Conservation (phyloP, 1,140 invertebrate species). For the Drosophila lacertosa region DNA sequence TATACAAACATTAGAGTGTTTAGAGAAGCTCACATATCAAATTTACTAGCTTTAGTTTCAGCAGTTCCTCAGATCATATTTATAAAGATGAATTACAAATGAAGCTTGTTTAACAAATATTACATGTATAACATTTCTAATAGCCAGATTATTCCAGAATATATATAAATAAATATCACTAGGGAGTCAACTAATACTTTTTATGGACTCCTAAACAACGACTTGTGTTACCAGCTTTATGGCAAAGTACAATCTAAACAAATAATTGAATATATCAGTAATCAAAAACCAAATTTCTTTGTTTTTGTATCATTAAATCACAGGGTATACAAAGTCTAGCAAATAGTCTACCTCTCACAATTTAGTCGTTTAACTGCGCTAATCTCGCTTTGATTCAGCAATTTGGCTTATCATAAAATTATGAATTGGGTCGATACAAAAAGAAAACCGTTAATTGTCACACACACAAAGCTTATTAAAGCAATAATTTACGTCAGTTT, state of each 20-base stretch:
- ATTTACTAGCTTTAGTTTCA: background rate
- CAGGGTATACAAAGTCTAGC: background rate
- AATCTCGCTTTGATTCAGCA: constrained; percentile 4
- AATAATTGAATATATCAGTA: too few relatives aligned
- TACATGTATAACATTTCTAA: too few relatives aligned
- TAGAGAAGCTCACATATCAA: background rate
- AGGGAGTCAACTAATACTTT: too few relatives aligned
- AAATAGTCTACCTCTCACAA: background rate
- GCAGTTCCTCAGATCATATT: background rate
- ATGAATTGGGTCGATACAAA: background rate
- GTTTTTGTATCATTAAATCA: too few relatives aligned
- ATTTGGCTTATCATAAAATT: constrained; percentile 7
- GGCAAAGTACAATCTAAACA: too few relatives aligned
- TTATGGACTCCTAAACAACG: too few relatives aligned
- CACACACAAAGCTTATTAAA: background rate
- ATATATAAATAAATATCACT: too few relatives aligned
- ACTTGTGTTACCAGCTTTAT: too few relatives aligned
- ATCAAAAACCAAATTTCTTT: too few relatives aligned
- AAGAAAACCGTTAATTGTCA: background rate
- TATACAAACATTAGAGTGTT: background rate
- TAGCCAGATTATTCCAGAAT: too few relatives aligned
- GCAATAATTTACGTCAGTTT: background rate
- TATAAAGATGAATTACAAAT: too few relatives aligned
- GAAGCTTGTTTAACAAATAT: too few relatives aligned
- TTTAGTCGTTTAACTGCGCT: background rate